Base-by-base conservation (phyloP, 2,888 invertebrate species). In the Spatulosminthurus flaviceps region DNA sequence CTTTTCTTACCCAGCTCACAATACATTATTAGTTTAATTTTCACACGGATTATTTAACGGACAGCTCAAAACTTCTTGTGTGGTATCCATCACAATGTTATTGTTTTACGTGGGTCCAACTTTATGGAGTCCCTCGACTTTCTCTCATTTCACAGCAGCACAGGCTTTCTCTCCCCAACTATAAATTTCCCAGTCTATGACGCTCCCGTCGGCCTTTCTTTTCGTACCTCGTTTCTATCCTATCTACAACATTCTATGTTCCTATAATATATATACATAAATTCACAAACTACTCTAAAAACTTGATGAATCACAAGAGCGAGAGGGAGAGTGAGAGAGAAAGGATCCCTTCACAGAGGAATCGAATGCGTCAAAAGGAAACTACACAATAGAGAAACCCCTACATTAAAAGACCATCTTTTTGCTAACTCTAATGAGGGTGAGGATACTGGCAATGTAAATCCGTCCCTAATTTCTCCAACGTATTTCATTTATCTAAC, bases 1-100 rank as follows among this genome's bases (percentile, higher is more conserved):
- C 51, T 51, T 51, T 51, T 51, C 51, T 51, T 51, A 51, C 1
- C n/a, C 34, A 19, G n/a, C 51, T 2, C 51, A 51, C 51, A 51
- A 51, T 51, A 51, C 51, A n/a, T 51, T 51, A 51, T 51, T 51
- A 51, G 51, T 51, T 51, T 51, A 51, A 51, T 51, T 51, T 51
- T 51, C 51, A 51, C 9, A 51, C 5, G 5, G 51, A 51, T 51
- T 51, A 51, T 51, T 51, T 51, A 51, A 51, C 51, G 5, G 51
- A 16, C 51, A 51, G 51, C 51, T 19, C 51, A 13, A 41, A 51
- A 51, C 51, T 51, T 51, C 51, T 51, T 51, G 9, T 19, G 19
- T 51, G 51, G 51, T 51, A 51, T 51, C 16, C 51, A 51, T 19
- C 51, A 51, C 51, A 51, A 51, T 51, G 51, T 51, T 51, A 51